Base-by-base conservation (phyloP, 2,113 vertebrate genomes). In the Lanius collurio region DNA sequence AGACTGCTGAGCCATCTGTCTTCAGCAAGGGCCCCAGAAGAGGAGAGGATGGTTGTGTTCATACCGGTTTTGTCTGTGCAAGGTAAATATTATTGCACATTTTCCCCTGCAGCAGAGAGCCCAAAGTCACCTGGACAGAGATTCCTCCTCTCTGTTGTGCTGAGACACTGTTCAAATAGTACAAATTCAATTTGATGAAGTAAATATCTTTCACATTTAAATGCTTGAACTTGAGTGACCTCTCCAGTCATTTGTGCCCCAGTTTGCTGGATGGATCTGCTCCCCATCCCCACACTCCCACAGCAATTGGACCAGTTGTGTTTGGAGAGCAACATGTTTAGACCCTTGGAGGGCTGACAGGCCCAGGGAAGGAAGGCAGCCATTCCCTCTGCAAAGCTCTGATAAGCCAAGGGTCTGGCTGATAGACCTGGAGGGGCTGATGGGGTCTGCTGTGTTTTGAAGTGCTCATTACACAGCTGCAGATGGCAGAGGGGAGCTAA, bases 21-120 rank as follows among this genome's bases (percentile, higher is more conserved):
- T 89, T 88, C 86, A 84, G 83, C n/a, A 27, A 95, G 83, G 60
- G 83, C 93, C 93, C 53, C 95, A 68, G 73, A 77, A 87, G 37
- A 93, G 88, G 76, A 88, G 71, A 62, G 65, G 50, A 21, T 7
- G 3, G 77, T 30, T 92, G 55, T 77, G 82, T 68, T 90, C 14
- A 0, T 56, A 37, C 57, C 1, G 1, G 3, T 83, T 83, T 86
- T 70, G 64, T 86, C 90, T 83, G 53, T 64, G 75, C 73, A 78
- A 90, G 90, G 87, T 77, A 94, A 97, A 96, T 81, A 93, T 68
- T 69, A 59, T 18, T 74, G 59, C 0, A 1, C 35, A 28, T 89
- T 90, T 70, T 89, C 27, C 57, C 33, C 37, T 76, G 24, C 8
- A 6, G 74, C 81, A 89, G 63, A 87, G 39, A 92, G 70, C 41